Evolutionary conservation across 53 echinoderm and acorn worm species (phyloP), one percentile per base, ranked within the genome.

Genomic region (Mesocentrotus franciscanus): DNA sequence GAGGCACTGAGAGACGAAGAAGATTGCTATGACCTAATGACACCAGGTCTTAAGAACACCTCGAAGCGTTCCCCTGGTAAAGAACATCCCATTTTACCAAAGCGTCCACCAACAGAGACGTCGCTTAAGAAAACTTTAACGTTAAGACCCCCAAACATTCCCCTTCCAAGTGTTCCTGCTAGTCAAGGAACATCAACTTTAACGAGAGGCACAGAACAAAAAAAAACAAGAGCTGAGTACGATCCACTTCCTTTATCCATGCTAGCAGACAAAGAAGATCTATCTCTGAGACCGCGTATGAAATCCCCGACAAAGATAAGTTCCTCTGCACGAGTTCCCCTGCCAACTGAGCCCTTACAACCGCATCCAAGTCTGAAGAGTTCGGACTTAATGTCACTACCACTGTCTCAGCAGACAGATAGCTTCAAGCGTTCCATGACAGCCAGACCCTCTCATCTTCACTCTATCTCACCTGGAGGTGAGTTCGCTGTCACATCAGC

Each of bases 21-120:
- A 49, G 92, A 92, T 27, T 92, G 92, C 92, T 92, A 92, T 22
- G 92, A 92, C 1, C 2, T 75, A 10, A 92, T 92, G 92, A 56
- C 27, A 27, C 71, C 71, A 27, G 66, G 24, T 27, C 26, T 4
- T 26, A 62, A 20, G 6, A 64, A 61, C 16, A 17, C 8, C 24
- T 10, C 35, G n/a, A 35, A 15, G 10, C 17, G 1, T 58, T 10
- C 87, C 10, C 18, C 13, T 84, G 27, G 57, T 34, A 87, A 87
- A 57, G 87, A 87, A 58, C 56, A 87, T 22, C 57, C 59, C 27
- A 7, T 58, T 26, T 13, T 87, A 87, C 87, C 87, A 12, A 87
- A 87, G 3, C 87, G 18, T 26, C 58, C 56, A 57, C 57, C 58
- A 26, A 20, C 20, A 39, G 56, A 87, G n/a, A 58, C n/a, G n/a